Evolutionary conservation across 2,113 vertebrate species (phyloP).

Genomic region (Elaphurus davidianus): DNA sequence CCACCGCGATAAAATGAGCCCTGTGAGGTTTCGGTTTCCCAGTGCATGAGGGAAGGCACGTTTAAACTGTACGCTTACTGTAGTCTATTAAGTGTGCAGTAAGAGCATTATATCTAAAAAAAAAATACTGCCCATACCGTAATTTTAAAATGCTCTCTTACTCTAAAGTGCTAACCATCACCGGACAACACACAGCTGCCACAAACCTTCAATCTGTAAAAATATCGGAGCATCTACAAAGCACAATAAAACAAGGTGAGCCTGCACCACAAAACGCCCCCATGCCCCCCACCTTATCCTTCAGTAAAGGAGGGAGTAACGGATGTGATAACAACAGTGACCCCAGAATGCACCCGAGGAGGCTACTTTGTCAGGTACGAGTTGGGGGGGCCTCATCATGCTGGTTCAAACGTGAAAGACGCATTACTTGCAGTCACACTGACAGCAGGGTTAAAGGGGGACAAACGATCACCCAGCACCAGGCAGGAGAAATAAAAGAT

Average conservation of each 20-base stretch:
- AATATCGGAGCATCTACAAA: neutral
- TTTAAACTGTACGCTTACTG: neutral
- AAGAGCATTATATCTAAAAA: neutral
- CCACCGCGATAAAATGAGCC: neutral
- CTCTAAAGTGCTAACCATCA: too few species aligned
- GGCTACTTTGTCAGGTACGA: accelerated
- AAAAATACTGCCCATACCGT: too few species aligned
- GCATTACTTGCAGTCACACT: accelerated
- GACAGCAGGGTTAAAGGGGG: neutral
- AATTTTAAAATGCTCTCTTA: neutral
- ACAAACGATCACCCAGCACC: accelerated
- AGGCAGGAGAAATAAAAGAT: neutral
- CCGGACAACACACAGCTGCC: neutral
- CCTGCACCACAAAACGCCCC: neutral
- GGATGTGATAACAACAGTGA: neutral
- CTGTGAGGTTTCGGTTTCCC: neutral
- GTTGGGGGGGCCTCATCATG: accelerated
- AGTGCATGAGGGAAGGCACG: neutral
- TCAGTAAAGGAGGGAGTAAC: neutral
- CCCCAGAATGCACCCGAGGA: accelerated
- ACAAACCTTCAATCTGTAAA: neutral
- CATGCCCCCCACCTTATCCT: neutral
- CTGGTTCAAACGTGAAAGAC: neutral
- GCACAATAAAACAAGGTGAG: neutral
- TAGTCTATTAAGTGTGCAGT: neutral